Evolutionary conservation across 2,888 invertebrate species (phyloP).

Genomic region (Pseudeuparius sepicola): DNA sequence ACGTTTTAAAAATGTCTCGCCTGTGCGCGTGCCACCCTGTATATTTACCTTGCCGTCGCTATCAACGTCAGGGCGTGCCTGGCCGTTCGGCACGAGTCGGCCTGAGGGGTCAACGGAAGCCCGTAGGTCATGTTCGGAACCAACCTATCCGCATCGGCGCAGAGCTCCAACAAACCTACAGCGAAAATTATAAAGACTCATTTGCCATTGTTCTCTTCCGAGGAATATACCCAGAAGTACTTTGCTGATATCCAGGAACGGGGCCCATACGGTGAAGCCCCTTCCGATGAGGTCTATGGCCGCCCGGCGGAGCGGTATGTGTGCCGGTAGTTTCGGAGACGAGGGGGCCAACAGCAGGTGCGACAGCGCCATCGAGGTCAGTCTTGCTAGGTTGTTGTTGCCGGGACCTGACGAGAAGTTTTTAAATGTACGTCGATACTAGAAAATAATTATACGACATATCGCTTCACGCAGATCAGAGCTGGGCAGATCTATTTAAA

Average conservation of each 20-base stretch:
- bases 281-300: constrained; percentile 96
- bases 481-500: too few relatives aligned
- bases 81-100: constrained; percentile 94
- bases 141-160: constrained; percentile 81
- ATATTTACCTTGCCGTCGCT: constrained; percentile 76
- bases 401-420: constrained; percentile 58
- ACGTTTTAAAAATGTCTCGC: too few relatives aligned
- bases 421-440: constrained; percentile 2
- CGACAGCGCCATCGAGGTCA: constrained; percentile 89
- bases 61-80: constrained; percentile 94
- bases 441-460: too few relatives aligned
- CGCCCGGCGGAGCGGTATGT: constrained; percentile 88
- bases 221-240: constrained; percentile 51
- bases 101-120: constrained; percentile 86
- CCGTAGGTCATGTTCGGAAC: constrained; percentile 93
- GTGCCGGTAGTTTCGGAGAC: constrained; percentile 71
- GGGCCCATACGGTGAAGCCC: constrained; percentile 98
- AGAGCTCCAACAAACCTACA: constrained; percentile 79
- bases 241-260: constrained; percentile 87
- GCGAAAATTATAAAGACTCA: too few relatives aligned
- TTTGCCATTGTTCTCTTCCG: too few relatives aligned
- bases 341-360: constrained; percentile 87
- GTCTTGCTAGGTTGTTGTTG: constrained; percentile 81
- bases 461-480: too few relatives aligned
- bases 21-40: too few relatives aligned